Evolutionary conservation across 2,113 vertebrate species (phyloP).

Genomic region (Neotragus moschatus): DNA sequence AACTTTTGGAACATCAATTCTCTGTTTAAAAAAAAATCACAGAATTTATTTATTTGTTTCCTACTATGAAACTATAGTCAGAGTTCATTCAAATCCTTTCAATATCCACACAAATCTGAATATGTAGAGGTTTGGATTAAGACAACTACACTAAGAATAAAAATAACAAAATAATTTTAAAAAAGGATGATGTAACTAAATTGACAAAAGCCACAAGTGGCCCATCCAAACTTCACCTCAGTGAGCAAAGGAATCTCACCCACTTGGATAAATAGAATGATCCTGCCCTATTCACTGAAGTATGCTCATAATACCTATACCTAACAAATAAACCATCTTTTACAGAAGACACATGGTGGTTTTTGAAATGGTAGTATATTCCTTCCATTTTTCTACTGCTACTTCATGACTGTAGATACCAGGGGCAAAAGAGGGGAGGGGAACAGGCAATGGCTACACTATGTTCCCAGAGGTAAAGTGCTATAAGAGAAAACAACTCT

Average conservation of each 20-base stretch:
- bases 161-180: background rate
- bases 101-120: background rate
- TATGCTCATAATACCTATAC: background rate
- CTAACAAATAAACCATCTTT: background rate
- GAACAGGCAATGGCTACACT: background rate
- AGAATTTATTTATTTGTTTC: background rate
- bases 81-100: background rate
- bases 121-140: background rate
- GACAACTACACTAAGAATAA: background rate
- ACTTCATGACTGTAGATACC: background rate
- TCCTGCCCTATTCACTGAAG: rapidly evolving
- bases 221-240: background rate
- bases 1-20: background rate
- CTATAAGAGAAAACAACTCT: background rate
- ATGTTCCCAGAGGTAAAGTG: background rate
- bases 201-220: background rate
- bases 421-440: too few species aligned
- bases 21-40: background rate
- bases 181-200: background rate
- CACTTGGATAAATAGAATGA: background rate
- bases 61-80: background rate
- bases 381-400: background rate
- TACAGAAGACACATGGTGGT: background rate
- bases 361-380: background rate
- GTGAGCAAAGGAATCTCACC: background rate